Conservation (phyloP, 2,113 vertebrate genomes). For the Microtus oregoni region DNA sequence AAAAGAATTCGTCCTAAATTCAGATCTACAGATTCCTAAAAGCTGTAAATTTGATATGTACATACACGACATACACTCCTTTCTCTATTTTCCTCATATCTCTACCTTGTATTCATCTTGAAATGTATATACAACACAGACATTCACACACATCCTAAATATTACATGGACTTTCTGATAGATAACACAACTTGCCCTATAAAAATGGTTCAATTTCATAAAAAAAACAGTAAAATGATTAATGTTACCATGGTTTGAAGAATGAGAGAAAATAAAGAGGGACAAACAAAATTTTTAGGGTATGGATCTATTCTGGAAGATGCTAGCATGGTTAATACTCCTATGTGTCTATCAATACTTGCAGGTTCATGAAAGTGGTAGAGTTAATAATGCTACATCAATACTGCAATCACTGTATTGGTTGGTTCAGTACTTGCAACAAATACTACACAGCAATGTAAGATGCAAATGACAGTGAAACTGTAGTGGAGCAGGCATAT, state of each 20-base stretch:
- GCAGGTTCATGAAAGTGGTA: not conserved
- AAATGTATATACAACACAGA: not conserved
- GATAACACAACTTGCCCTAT: not conserved
- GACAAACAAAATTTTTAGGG: not conserved
- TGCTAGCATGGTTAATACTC: not conserved
- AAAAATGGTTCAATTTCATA: not conserved
- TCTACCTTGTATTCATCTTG: not conserved
- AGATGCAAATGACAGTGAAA: not conserved
- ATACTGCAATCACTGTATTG: not conserved
- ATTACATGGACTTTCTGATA: not conserved
- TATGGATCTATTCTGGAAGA: not conserved
- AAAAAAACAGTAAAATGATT: not conserved
- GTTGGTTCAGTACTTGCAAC: not conserved
- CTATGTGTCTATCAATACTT: not conserved
- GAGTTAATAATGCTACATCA: not conserved
- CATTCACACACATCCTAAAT: not conserved
- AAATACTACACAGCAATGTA: not conserved
- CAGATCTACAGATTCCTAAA: not conserved
- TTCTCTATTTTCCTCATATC: not conserved
- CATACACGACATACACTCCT: not conserved
- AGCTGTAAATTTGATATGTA: not conserved
- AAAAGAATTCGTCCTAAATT: not conserved
- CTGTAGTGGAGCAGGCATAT: not conserved
- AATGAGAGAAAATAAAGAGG: not conserved
- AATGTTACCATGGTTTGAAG: not conserved